Evolutionary conservation across 64 coral and sea anemone species (phyloP).

Genomic region (Dendrophyllia cribrosa): DNA sequence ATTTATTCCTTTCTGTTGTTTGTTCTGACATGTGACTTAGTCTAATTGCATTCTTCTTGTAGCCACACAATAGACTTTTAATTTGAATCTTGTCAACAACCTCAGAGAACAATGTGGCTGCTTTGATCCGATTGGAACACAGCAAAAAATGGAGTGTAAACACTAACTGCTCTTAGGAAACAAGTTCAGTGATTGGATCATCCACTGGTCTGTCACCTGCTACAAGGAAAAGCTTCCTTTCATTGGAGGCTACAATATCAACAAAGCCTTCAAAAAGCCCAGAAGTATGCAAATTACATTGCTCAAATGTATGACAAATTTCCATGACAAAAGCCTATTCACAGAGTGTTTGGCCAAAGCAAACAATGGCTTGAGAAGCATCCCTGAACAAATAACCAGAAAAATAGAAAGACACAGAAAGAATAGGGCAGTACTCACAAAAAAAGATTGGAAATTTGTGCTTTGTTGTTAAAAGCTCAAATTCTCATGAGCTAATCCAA

Average conservation of each 20-base stretch:
- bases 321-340: conserved; percentile 61
- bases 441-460: not conserved
- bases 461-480: not conserved
- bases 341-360: conserved; percentile 15
- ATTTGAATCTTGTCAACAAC: conserved; percentile 81
- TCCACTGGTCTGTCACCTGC: conserved; percentile 60
- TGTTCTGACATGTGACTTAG: conserved; percentile 77
- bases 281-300: conserved; percentile 67
- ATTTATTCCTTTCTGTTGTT: conserved; percentile 79
- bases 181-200: conserved; percentile 44
- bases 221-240: conserved; percentile 22
- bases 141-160: conserved; percentile 49
- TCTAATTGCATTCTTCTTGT: conserved; percentile 76
- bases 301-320: conserved; percentile 58
- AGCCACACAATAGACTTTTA: conserved; percentile 67
- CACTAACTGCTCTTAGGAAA: conserved; percentile 27
- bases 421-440: not conserved
- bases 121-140: conserved; percentile 51
- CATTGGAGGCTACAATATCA: conserved; percentile 53
- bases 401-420: not conserved
- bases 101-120: conserved; percentile 59
- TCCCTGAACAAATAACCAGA: conserved; percentile 31
- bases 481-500: not conserved
- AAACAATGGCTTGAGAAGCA: conserved; percentile 66
- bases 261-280: conserved; percentile 36